These are phyloP conservation scores for Sebastolobus alascanus DNA, from an alignment of 2,797 vertebrate genomes.

Conservation along the genomic window DNA sequence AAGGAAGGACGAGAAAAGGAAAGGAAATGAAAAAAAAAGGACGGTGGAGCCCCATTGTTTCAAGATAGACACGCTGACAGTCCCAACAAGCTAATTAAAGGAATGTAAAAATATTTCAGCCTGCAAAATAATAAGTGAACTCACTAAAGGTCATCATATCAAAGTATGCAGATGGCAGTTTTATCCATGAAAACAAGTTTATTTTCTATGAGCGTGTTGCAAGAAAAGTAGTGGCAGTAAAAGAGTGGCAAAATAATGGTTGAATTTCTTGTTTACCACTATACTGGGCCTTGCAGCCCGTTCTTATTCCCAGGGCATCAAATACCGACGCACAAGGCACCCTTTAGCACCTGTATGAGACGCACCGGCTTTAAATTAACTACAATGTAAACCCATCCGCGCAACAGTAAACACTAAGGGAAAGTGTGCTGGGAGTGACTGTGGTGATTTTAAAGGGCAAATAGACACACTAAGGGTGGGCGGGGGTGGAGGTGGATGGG, in stretches of 20 bases:
- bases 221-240: not conserved
- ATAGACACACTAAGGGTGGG: too few species aligned
- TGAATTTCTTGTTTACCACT: not conserved
- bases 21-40: slow-evolving; percentile 7
- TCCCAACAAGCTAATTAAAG: slow-evolving; percentile 50
- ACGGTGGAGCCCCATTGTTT: slow-evolving; percentile 19
- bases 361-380: too few species aligned
- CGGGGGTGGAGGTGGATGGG: too few species aligned
- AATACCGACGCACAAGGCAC: too few species aligned
- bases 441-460: too few species aligned
- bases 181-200: slow-evolving; percentile 2
- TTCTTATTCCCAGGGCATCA: too few species aligned
- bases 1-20: slow-evolving; percentile 16
- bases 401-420: too few species aligned
- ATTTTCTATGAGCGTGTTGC: not conserved
- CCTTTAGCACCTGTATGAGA: too few species aligned
- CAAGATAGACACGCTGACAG: slow-evolving; percentile 22
- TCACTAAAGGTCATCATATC: slow-evolving; percentile 34
- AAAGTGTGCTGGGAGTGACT: too few species aligned
- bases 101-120: not conserved
- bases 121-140: slow-evolving; percentile 27
- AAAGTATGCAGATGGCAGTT: slow-evolving; percentile 13
- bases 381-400: too few species aligned
- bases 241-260: not conserved
- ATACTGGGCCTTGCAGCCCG: not conserved